Percentiles rank a stretch among this genome's conserved stretches.
These are phyloP conservation scores for Asobara japonica DNA, from an alignment of 1,140 invertebrate genomes.

Conservation along the genomic window DNA sequence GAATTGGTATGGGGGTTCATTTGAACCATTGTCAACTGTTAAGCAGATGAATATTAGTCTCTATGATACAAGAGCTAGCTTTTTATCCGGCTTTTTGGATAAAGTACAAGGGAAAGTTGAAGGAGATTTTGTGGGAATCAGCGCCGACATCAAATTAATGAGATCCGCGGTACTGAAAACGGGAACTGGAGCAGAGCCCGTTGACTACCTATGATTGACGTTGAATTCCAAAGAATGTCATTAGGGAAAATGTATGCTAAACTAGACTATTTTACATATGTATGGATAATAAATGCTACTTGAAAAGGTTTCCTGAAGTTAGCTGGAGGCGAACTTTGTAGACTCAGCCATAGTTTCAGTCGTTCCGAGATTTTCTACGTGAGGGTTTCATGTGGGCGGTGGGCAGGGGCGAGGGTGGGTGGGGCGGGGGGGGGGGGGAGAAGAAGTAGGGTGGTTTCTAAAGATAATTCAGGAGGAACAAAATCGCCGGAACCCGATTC, in stretches of 20 bases:
- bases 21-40: conserved; percentile 8
- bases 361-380: background rate
- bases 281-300: conserved; percentile 12
- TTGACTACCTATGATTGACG: conserved; percentile 21
- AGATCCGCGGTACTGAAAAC: conserved; percentile 21
- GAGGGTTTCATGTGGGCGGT: background rate
- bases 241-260: background rate
- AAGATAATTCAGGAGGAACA: conserved; percentile 14
- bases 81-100: conserved; percentile 21
- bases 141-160: conserved; percentile 20
- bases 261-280: conserved; percentile 11
- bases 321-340: background rate
- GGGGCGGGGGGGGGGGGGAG: too few relatives aligned
- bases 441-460: background rate
- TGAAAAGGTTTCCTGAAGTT: background rate
- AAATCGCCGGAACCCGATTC: conserved; percentile 23
- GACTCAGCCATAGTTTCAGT: background rate
- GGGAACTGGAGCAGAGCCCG: conserved; percentile 22
- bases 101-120: background rate
- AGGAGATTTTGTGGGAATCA: background rate
- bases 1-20: conserved; percentile 9
- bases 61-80: conserved; percentile 2
- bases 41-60: conserved; percentile 11
- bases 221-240: background rate
- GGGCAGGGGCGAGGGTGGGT: too few relatives aligned